Conservation (phyloP, 2,797 vertebrate species). For the Enoplosus armatus region DNA sequence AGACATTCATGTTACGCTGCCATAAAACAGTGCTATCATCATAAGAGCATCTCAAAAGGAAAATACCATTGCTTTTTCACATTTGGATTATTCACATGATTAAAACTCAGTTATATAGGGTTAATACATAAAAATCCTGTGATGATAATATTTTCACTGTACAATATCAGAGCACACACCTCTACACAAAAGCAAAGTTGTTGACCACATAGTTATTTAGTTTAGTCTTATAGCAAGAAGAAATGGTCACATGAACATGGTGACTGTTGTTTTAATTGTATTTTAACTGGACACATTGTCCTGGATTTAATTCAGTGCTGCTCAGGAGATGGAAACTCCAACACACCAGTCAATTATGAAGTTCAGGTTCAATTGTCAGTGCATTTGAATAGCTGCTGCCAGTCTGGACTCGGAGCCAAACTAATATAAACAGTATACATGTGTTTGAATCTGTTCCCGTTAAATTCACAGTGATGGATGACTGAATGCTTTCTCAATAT, state of each 20-base stretch:
- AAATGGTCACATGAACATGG: slow-evolving; percentile 35
- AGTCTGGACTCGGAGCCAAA: neutral
- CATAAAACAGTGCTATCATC: slow-evolving; percentile 63
- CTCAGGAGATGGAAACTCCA: slow-evolving; percentile 6
- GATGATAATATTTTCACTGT: slow-evolving; percentile 42
- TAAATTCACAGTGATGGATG: slow-evolving; percentile 37
- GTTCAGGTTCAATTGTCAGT: neutral
- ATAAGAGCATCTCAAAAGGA: slow-evolving; percentile 60
- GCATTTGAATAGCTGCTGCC: neutral
- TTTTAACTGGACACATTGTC: slow-evolving; percentile 10
- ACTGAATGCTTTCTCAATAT: slow-evolving; percentile 20
- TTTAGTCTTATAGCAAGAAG: slow-evolving; percentile 30
- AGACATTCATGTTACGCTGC: slow-evolving; percentile 77
- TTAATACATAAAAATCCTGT: slow-evolving; percentile 47
- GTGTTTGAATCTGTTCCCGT: neutral
- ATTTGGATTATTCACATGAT: slow-evolving; percentile 57
- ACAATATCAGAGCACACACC: slow-evolving; percentile 61
- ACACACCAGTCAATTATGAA: neutral
- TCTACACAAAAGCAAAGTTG: slow-evolving; percentile 56
- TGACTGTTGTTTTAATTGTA: slow-evolving; percentile 14
- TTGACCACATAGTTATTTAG: slow-evolving; percentile 31
- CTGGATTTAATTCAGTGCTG: slow-evolving; percentile 6
- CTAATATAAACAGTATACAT: slow-evolving; percentile 10
- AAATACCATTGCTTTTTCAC: slow-evolving; percentile 51
- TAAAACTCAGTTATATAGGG: slow-evolving; percentile 53